Conservation (phyloP, 2,888 invertebrate genomes). For the Eupithecia centaureata region DNA sequence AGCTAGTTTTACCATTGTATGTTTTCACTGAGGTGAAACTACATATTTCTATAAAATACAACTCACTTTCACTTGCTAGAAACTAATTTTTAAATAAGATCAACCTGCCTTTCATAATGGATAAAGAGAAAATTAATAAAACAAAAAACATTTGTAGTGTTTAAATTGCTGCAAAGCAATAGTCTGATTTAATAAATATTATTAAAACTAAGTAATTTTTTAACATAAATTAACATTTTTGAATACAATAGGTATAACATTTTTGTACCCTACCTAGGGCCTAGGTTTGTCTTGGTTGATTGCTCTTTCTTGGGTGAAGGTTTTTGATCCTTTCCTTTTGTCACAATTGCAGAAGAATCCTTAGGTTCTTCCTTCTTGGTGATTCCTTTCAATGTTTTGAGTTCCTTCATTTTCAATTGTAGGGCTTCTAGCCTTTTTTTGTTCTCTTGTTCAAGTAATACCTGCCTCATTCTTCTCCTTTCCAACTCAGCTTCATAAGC, state of each 20-base stretch:
- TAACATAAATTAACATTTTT: background rate
- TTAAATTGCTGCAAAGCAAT: background rate
- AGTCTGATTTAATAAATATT: background rate
- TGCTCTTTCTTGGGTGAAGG: background rate
- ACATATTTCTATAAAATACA: too few species aligned
- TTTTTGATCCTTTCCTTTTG: background rate
- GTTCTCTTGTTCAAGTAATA: conserved; percentile 1
- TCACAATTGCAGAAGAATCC: background rate
- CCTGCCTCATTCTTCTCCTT: background rate
- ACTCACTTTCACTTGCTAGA: background rate
- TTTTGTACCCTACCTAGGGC: background rate
- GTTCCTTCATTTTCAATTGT: conserved; percentile 7
- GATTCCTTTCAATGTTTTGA: conserved; percentile 3
- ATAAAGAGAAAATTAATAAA: background rate
- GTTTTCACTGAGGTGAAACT: background rate
- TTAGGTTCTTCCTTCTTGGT: conserved; percentile 7
- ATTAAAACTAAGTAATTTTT: background rate
- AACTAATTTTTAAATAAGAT: too few species aligned
- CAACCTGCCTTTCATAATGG: too few species aligned
- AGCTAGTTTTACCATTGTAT: background rate
- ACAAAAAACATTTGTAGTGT: background rate
- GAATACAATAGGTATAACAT: background rate
- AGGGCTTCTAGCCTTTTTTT: conserved; percentile 5
- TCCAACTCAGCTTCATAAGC: conserved; percentile 5
- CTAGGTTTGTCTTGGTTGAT: background rate